Conservation (phyloP, 2,888 invertebrate genomes). For the Sminthurides aquaticus region DNA sequence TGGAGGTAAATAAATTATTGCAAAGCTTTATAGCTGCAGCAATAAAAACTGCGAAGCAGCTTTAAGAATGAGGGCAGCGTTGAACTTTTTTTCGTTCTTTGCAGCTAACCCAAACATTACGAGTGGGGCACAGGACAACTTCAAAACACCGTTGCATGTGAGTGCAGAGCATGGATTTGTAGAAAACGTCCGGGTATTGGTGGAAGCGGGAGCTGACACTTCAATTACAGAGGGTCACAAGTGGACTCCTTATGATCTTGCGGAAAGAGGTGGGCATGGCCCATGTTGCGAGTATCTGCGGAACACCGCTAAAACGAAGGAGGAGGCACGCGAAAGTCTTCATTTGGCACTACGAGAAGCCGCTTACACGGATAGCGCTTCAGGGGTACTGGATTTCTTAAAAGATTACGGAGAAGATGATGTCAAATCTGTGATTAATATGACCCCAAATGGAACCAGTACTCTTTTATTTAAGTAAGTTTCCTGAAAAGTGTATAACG, state of each 20-base stretch:
- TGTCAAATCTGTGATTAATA: constrained; percentile 65
- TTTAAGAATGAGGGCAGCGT: too few species aligned
- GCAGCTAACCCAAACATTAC: constrained; percentile 60
- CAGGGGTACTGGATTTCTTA: constrained; percentile 59
- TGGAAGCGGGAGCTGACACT: constrained; percentile 62
- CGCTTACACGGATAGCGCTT: constrained; percentile 64
- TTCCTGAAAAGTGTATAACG: not conserved
- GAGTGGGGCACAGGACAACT: constrained; percentile 51
- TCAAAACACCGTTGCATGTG: constrained; percentile 69
- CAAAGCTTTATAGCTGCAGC: not conserved
- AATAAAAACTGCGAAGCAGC: not conserved
- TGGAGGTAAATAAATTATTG: constrained; percentile 50
- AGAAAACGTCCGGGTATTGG: constrained; percentile 59
- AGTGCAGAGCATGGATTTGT: constrained; percentile 71
- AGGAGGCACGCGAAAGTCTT: constrained; percentile 64
- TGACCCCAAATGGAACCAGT: constrained; percentile 80
- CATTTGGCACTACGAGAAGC: constrained; percentile 71
- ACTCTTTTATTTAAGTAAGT: constrained; percentile 78
- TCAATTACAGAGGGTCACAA: constrained; percentile 59
- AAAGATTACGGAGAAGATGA: constrained; percentile 59
- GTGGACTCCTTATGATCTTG: constrained; percentile 63
- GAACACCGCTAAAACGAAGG: constrained; percentile 57
- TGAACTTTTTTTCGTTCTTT: constrained; percentile 11
- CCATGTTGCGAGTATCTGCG: constrained; percentile 36
- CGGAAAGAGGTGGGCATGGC: constrained; percentile 60